Evolutionary conservation across 1,140 invertebrate species (phyloP), one percentile per base, ranked within the genome.

Genomic region (Trichonephila clavata): DNA sequence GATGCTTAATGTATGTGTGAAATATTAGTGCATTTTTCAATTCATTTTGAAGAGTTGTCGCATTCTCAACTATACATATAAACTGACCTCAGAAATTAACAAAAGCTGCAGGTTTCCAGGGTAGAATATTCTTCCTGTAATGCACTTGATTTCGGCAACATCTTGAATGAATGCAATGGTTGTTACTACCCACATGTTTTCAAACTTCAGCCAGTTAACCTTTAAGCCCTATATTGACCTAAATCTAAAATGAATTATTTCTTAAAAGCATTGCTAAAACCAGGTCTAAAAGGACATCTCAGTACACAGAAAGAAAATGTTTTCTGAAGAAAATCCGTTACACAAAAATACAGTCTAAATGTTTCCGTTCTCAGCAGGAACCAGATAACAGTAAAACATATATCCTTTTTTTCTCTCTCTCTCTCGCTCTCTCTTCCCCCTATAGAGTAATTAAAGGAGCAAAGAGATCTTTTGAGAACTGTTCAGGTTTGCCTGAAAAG

Each of bases 161-260:
- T 63, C 86, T 20, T 63, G 60, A 63, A 61, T 32, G 57, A 84
- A 84, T 84, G 61, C 81, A n/a, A 20, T 57, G 20, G 8, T 59
- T 83, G 81, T 83, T 83, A 50, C 81, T 83, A 83, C 81, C 50
- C 81, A 57, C 86, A 86, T 86, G 59, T 61, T 87, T 87, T 39
- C 27, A 20, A 87, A 87, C 86, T 87, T 80, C 68, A 81, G 71
- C 89, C 89, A 90, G 89, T 90, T 90, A 90, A 90, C 71, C 86
- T 88, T 86, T 63, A 86, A 88, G 86, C 63, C 89, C 89, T 50
- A 21, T 90, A 80, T 80, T 81, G 89, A 90, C 89, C 89, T 81
- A 80, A 1, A 90, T 90, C 50, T 50, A 32, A 90, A 90, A 90
- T 90, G 89, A 68, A 80, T 60, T 80, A 81, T 60, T 81, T 90